Evolutionary conservation across 2,113 vertebrate genomes (phyloP).

Genomic region (Rhinopomastus cyanomelas): DNA sequence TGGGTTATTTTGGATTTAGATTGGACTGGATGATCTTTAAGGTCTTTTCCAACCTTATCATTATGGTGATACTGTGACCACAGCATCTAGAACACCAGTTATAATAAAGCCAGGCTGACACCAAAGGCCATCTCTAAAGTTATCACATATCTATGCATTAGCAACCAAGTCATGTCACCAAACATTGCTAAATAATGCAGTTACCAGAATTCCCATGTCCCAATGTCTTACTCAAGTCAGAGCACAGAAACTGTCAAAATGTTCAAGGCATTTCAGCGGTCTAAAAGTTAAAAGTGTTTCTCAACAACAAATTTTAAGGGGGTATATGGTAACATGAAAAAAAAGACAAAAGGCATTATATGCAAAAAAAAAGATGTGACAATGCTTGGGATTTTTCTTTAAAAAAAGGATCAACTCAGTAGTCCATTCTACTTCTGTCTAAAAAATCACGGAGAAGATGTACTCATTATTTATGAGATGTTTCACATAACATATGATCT

Average conservation of each 20-base stretch:
- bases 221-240: neutral
- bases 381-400: neutral
- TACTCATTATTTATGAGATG: neutral
- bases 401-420: neutral
- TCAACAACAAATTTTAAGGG: neutral
- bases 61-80: no score
- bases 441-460: neutral
- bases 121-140: neutral
- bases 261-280: neutral
- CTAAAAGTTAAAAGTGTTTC: neutral
- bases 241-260: neutral
- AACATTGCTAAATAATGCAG: neutral
- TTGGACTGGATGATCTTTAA: no score
- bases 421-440: neutral
- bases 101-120: neutral
- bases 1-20: no score
- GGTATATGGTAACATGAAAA: neutral
- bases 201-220: neutral
- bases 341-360: neutral
- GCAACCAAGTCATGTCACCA: neutral
- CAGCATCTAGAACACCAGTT: neutral
- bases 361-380: neutral
- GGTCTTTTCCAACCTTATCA: no score
- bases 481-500: neutral
- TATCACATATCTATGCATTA: neutral